phyloP scores from a whole-genome alignment of 2,888 invertebrate genomes.

The Allophyes oxyacanthae region DNA sequence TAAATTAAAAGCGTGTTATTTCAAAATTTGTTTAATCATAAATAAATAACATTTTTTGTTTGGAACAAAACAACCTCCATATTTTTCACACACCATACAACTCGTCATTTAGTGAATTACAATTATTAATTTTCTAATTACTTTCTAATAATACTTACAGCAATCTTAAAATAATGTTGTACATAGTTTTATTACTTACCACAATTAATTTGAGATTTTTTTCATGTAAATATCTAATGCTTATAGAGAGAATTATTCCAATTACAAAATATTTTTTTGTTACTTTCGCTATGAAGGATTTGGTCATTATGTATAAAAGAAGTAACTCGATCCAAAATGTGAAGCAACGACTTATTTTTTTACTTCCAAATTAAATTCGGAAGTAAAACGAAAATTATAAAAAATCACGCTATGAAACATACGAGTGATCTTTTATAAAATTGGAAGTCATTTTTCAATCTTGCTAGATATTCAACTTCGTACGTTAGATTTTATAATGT shows the following conservation, averaged over 20 bases:
- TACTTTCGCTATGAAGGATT: constrained; percentile 68
- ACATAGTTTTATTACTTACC: constrained; percentile 87
- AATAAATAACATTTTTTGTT: constrained; percentile 89
- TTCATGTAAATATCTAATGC: constrained; percentile 82
- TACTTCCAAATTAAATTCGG: constrained; percentile 46
- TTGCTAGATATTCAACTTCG: constrained; percentile 35
- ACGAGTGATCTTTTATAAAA: too few species aligned
- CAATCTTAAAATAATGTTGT: constrained; percentile 87
- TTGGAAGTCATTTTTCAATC: constrained; percentile 19
- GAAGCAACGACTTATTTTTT: constrained; percentile 41
- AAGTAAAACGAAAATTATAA: too few species aligned
- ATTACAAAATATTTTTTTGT: constrained; percentile 74
- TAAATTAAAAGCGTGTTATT: constrained; percentile 70
- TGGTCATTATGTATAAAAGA: constrained; percentile 69
- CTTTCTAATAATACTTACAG: constrained; percentile 89
- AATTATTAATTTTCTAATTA: constrained; percentile 87
- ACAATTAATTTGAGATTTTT: constrained; percentile 88
- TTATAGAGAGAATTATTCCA: constrained; percentile 87
- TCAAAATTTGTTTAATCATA: constrained; percentile 89
- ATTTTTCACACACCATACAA: constrained; percentile 87
- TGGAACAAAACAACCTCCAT: constrained; percentile 89
- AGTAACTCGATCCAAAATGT: constrained; percentile 38
- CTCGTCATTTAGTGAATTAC: constrained; percentile 86
- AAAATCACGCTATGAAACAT: too few species aligned
- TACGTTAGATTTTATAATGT: constrained; percentile 39